Conservation (phyloP, 2,113 vertebrate genomes). For the Fregetta grallaria region DNA sequence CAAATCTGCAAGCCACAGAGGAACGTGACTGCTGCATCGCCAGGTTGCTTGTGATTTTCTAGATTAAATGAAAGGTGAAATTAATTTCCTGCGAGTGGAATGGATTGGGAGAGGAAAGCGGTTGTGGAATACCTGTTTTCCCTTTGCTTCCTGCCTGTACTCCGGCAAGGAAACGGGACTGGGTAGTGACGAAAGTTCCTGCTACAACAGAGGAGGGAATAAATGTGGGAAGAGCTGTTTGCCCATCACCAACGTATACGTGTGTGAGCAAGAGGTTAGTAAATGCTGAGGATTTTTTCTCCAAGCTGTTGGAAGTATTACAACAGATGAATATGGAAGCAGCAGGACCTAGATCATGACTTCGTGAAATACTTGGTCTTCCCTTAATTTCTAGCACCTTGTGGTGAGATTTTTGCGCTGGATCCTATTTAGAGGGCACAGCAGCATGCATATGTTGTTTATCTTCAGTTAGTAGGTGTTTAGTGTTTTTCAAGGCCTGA, state of each 20-base stretch:
- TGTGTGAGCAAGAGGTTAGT: neutral
- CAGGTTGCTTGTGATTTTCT: neutral
- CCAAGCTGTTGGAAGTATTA: neutral
- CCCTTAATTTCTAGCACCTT: neutral
- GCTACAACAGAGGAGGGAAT: neutral
- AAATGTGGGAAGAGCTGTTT: neutral
- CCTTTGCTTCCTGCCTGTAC: neutral
- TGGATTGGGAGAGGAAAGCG: neutral
- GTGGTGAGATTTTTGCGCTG: neutral
- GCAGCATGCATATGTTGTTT: neutral
- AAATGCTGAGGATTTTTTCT: neutral
- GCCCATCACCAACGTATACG: neutral
- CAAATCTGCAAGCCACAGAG: neutral
- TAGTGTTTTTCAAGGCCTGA: slow-evolving; percentile 43
- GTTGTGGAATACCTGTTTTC: neutral
- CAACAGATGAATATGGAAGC: neutral
- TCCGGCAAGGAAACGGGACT: neutral
- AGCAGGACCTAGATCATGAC: neutral
- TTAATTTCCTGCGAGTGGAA: neutral
- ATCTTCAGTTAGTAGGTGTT: slow-evolving; percentile 29
- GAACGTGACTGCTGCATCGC: neutral
- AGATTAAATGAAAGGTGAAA: neutral
- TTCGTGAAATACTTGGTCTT: neutral
- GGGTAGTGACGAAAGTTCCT: neutral
- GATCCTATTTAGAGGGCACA: neutral